phyloP scores from a whole-genome alignment of 2,888 invertebrate species.

The Hypsopygia costalis region DNA sequence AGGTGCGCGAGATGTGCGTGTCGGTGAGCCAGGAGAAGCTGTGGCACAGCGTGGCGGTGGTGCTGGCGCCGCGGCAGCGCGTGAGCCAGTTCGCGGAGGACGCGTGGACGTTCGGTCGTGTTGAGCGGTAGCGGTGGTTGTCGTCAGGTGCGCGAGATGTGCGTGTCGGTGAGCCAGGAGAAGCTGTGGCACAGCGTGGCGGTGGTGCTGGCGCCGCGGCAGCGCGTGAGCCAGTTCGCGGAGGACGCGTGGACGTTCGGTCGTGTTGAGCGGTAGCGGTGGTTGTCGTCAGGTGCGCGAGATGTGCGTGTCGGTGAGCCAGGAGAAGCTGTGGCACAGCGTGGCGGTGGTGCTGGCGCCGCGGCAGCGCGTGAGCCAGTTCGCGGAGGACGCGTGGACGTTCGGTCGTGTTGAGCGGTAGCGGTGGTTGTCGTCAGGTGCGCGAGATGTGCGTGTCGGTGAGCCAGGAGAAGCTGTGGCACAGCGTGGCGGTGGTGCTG shows the following conservation, averaged over 20 bases:
- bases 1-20: too few species aligned
- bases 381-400: slow-evolving; percentile 91
- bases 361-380: slow-evolving; percentile 91
- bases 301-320: slow-evolving; percentile 86
- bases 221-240: slow-evolving; percentile 90
- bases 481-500: slow-evolving; percentile 86
- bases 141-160: too few species aligned
- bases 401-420: slow-evolving; percentile 88
- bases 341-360: slow-evolving; percentile 86
- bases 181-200: slow-evolving; percentile 91
- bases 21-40: too few species aligned
- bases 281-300: slow-evolving; percentile 57
- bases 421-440: slow-evolving; percentile 57
- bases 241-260: slow-evolving; percentile 91
- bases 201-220: too few species aligned
- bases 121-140: too few species aligned
- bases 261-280: slow-evolving; percentile 86
- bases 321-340: slow-evolving; percentile 90
- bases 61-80: too few species aligned
- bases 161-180: slow-evolving; percentile 86
- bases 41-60: too few species aligned
- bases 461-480: slow-evolving; percentile 88
- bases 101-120: too few species aligned
- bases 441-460: slow-evolving; percentile 82
- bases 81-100: too few species aligned